Conservation (phyloP, 2,113 vertebrate species). For the Gasterosteus nipponicus region DNA sequence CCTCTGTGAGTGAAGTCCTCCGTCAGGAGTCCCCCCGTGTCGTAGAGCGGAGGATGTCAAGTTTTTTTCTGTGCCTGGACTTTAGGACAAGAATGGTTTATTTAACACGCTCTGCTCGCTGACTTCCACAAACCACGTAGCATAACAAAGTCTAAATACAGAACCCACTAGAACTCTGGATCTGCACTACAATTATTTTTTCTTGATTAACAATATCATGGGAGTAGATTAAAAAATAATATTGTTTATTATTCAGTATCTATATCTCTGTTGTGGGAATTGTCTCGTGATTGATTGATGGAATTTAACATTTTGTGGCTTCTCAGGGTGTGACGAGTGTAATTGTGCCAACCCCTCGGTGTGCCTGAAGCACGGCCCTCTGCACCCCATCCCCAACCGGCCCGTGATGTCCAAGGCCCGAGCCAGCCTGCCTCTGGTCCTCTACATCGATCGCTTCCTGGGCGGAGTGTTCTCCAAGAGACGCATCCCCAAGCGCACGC, state of each 20-base stretch:
- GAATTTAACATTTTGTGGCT: not conserved
- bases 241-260: not conserved
- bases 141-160: not conserved
- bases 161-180: not conserved
- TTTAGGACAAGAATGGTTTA: not conserved
- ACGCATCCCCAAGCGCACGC: constrained; percentile 94
- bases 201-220: not conserved
- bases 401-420: constrained; percentile 92
- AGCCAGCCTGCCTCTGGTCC: constrained; percentile 93
- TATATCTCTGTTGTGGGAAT: not conserved
- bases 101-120: not conserved
- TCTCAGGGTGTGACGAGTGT: constrained; percentile 96
- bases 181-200: not conserved
- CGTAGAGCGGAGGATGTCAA: not conserved
- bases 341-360: constrained; percentile 88
- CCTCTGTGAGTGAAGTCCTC: constrained; percentile 86
- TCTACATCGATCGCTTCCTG: constrained; percentile 94
- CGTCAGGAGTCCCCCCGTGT: not conserved
- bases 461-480: constrained; percentile 95
- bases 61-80: not conserved
- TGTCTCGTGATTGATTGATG: not conserved
- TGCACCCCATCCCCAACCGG: constrained; percentile 94
- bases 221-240: no score
- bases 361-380: constrained; percentile 90
- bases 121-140: not conserved